phyloP scores from a whole-genome alignment of 2,888 invertebrate genomes.

The Saturnia pavonia region DNA sequence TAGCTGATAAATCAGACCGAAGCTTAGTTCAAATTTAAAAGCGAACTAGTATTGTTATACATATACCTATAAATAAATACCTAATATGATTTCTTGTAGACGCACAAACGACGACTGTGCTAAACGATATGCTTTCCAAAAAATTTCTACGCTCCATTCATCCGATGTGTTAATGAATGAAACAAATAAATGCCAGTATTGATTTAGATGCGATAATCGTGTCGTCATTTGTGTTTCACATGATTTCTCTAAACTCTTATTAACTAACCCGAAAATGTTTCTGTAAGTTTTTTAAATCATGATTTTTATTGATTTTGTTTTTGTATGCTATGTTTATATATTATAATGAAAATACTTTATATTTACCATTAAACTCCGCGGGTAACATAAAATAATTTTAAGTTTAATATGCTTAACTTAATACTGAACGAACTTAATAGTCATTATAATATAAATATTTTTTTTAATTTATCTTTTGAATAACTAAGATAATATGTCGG shows the following conservation, averaged over 20 bases:
- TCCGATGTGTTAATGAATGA: slow-evolving; percentile 5
- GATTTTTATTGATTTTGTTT: not conserved
- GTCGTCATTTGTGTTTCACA: not conserved
- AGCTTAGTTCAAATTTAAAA: not conserved
- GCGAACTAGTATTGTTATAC: not conserved
- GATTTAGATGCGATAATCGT: slow-evolving; percentile 7
- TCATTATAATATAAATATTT: not conserved
- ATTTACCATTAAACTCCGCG: no score
- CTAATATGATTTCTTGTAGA: not conserved
- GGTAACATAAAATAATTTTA: no score
- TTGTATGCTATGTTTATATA: not conserved
- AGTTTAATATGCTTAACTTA: no score
- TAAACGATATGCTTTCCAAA: slow-evolving; percentile 11
- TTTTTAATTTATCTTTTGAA: no score
- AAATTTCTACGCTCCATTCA: slow-evolving; percentile 7
- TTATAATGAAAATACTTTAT: not conserved
- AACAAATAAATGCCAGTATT: slow-evolving; percentile 7
- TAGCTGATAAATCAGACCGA: not conserved
- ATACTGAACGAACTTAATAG: not conserved
- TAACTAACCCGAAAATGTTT: not conserved
- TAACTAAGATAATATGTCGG: not conserved
- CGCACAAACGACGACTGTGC: not conserved
- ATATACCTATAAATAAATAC: no score
- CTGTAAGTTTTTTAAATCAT: not conserved
- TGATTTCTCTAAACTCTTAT: slow-evolving; percentile 1